phyloP scores from a whole-genome alignment of 1,140 invertebrate species.

The Drosophila bocqueti region DNA sequence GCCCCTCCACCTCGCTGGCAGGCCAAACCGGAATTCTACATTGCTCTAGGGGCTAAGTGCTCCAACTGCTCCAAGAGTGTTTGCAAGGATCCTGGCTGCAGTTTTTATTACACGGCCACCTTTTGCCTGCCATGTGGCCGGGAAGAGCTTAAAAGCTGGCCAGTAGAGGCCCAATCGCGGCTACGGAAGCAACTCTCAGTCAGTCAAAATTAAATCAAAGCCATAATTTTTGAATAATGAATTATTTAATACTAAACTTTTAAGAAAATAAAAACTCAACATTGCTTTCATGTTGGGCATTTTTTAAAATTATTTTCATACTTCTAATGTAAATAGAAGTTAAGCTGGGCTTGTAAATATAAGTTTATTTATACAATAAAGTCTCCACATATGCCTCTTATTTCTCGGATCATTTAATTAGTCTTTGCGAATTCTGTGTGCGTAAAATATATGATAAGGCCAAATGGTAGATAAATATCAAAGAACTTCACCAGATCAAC shows the following conservation, averaged over 20 bases:
- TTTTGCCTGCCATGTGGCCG: constrained; percentile 90
- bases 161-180: constrained; percentile 87
- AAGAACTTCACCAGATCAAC: no score
- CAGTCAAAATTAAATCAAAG: constrained; percentile 5
- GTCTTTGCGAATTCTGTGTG: not conserved
- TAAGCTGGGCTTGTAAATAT: not conserved
- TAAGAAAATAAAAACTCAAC: not conserved
- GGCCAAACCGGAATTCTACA: constrained; percentile 88
- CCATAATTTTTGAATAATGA: no score
- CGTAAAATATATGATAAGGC: not conserved
- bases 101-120: constrained; percentile 91
- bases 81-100: constrained; percentile 91
- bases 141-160: constrained; percentile 88
- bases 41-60: constrained; percentile 92
- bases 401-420: not conserved
- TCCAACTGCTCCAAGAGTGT: constrained; percentile 88
- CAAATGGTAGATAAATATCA: not conserved
- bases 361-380: not conserved
- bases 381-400: not conserved
- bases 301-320: not conserved
- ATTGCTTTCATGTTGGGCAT: not conserved
- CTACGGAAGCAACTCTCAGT: constrained; percentile 80
- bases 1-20: constrained; percentile 85
- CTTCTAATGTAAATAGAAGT: not conserved
- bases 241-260: not conserved